Conservation (phyloP, 30 jellyfish, hydroid and myxozoan genomes). For the Cassiopea andromeda region DNA sequence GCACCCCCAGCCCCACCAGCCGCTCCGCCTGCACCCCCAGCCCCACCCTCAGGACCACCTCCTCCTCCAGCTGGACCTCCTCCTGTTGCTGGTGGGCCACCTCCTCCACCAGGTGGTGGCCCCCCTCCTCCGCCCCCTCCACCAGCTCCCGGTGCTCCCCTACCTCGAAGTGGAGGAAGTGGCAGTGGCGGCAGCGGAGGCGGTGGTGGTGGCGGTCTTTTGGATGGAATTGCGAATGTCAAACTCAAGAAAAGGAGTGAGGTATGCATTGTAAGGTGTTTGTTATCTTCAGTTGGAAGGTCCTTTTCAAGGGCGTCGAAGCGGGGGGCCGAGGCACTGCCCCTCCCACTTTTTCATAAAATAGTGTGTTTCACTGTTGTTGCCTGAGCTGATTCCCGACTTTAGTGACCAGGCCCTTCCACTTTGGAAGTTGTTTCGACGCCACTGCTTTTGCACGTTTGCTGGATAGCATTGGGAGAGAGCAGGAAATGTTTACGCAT, state of each 20-base stretch:
- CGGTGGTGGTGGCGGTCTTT: constrained; percentile 90
- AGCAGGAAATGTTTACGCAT: too few species aligned
- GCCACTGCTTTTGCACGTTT: too few species aligned
- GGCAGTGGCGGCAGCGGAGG: too few species aligned
- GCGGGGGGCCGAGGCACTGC: too few species aligned
- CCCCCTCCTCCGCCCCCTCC: constrained; percentile 99
- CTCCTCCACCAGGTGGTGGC: constrained; percentile 74
- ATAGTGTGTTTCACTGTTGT: too few species aligned
- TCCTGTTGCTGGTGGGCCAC: constrained; percentile 57
- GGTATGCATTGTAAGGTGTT: constrained; percentile 61
- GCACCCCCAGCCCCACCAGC: constrained; percentile 58
- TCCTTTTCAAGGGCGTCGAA: too few species aligned
- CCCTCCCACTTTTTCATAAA: too few species aligned
- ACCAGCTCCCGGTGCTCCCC: constrained; percentile 59
- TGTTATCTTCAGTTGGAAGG: too few species aligned
- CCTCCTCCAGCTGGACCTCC: constrained; percentile 79
- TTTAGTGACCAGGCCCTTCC: too few species aligned
- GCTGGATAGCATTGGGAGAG: too few species aligned
- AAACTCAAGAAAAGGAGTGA: constrained; percentile 68
- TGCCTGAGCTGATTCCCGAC: too few species aligned
- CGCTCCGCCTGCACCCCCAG: constrained; percentile 62
- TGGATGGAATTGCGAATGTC: constrained; percentile 78
- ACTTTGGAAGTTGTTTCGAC: too few species aligned
- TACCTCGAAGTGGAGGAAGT: constrained; percentile 80
- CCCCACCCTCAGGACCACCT: constrained; percentile 79